phyloP scores from a whole-genome alignment of 2,888 invertebrate genomes.

The Netelia inedita region DNA sequence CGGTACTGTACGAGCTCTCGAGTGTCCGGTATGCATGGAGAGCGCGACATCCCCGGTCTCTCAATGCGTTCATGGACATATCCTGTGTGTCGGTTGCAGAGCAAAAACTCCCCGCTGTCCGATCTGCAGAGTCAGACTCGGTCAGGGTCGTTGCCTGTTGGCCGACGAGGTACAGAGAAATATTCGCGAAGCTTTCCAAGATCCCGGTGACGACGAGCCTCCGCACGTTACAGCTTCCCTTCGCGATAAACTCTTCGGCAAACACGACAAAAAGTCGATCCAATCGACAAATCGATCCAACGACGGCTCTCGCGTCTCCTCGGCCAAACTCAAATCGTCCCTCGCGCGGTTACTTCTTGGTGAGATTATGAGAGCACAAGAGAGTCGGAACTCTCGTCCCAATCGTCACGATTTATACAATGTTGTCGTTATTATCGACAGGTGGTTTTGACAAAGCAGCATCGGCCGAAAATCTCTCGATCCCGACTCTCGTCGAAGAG shows the following conservation, averaged over 20 bases:
- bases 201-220: constrained; percentile 63
- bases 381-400: too few relatives aligned
- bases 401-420: too few relatives aligned
- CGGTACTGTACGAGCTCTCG: constrained; percentile 83
- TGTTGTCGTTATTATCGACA: constrained; percentile 9
- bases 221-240: constrained; percentile 58
- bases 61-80: constrained; percentile 89
- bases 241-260: constrained; percentile 76
- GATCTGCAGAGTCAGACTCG: constrained; percentile 86
- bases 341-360: constrained; percentile 63
- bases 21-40: constrained; percentile 89
- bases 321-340: constrained; percentile 59
- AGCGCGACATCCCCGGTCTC: constrained; percentile 88
- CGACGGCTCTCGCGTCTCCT: constrained; percentile 24
- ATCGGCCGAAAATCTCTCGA: constrained; percentile 81
- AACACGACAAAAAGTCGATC: constrained; percentile 31
- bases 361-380: too few relatives aligned
- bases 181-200: constrained; percentile 79
- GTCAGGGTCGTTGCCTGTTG: constrained; percentile 82
- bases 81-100: constrained; percentile 87
- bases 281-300: neutral
- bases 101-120: constrained; percentile 87
- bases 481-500: constrained; percentile 48
- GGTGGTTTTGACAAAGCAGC: constrained; percentile 78
- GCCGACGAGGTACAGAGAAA: constrained; percentile 82